Evolutionary conservation across 2,797 vertebrate genomes (phyloP).

Genomic region (Anguilla anguilla): DNA sequence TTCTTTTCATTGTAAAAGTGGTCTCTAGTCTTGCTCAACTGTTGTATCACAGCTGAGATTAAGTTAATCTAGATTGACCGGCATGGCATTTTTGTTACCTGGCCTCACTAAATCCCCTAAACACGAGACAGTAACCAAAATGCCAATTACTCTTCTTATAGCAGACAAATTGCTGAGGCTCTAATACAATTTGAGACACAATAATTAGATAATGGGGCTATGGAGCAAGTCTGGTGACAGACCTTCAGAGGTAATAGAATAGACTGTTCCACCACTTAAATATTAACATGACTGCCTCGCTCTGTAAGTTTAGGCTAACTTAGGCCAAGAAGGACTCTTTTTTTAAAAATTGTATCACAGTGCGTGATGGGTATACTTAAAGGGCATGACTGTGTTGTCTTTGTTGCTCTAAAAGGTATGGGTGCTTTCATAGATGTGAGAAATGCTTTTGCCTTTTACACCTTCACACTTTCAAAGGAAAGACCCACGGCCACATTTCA

Average conservation of each 20-base stretch:
- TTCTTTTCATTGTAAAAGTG: constrained; percentile 5
- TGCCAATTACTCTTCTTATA: constrained; percentile 76
- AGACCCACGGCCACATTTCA: neutral
- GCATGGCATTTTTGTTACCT: constrained; percentile 62
- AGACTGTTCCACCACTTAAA: constrained; percentile 76
- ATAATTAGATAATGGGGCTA: constrained; percentile 80
- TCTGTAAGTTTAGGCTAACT: constrained; percentile 77
- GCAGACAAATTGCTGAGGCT: constrained; percentile 75
- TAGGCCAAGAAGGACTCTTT: constrained; percentile 77
- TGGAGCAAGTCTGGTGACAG: constrained; percentile 77
- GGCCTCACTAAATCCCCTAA: constrained; percentile 63
- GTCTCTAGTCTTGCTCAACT: neutral
- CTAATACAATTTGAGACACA: constrained; percentile 76
- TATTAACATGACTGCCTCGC: constrained; percentile 77
- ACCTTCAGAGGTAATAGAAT: constrained; percentile 77
- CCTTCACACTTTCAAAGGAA: neutral
- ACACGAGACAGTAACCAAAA: constrained; percentile 75
- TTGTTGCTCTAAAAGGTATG: neutral
- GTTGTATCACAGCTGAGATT: constrained; percentile 59
- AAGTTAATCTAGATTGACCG: constrained; percentile 70
- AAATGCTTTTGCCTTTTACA: neutral
- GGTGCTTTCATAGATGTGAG: neutral
- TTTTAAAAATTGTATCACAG: constrained; percentile 76
- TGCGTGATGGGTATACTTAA: constrained; percentile 41
- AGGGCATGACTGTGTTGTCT: constrained; percentile 15